These are phyloP conservation scores for Ellobium chinense DNA, from an alignment of 2,888 invertebrate species.

Conservation along the genomic window DNA sequence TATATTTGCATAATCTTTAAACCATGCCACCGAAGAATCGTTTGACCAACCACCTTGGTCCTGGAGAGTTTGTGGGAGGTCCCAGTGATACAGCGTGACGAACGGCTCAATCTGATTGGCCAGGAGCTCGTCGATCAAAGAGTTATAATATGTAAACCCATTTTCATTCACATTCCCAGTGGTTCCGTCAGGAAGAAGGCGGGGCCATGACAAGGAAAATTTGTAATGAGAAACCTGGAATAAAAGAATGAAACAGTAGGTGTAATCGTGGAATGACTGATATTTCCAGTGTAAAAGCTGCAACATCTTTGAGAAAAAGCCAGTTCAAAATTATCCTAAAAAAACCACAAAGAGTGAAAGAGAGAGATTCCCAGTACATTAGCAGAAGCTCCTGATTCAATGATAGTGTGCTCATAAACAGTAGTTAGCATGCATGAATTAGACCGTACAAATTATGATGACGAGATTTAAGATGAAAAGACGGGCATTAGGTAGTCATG, in stretches of 20 bases:
- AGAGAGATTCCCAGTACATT: too few relatives aligned
- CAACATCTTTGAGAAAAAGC: too few relatives aligned
- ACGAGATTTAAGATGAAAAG: too few relatives aligned
- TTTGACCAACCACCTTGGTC: constrained; percentile 78
- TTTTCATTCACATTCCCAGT: constrained; percentile 81
- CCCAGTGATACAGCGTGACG: constrained; percentile 81
- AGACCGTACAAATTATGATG: too few relatives aligned
- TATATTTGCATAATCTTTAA: constrained; percentile 74
- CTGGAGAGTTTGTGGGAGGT: constrained; percentile 78
- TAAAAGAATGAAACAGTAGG: background rate
- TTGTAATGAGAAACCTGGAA: constrained; percentile 80
- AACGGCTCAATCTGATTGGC: constrained; percentile 82
- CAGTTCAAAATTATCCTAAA: too few relatives aligned
- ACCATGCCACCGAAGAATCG: constrained; percentile 62
- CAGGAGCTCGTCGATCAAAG: constrained; percentile 86
- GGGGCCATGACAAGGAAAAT: constrained; percentile 85
- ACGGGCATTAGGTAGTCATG: too few relatives aligned
- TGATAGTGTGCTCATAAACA: too few relatives aligned
- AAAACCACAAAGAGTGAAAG: too few relatives aligned
- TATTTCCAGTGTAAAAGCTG: too few relatives aligned
- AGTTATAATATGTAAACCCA: constrained; percentile 88
- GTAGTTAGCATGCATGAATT: too few relatives aligned
- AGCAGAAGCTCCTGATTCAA: too few relatives aligned
- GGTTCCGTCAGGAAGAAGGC: constrained; percentile 85
- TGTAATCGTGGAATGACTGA: too few relatives aligned